Percentiles rank a stretch among this genome's conserved stretches.
Conservation (phyloP, 2,113 vertebrate genomes). For the Thinocorus orbignyianus region DNA sequence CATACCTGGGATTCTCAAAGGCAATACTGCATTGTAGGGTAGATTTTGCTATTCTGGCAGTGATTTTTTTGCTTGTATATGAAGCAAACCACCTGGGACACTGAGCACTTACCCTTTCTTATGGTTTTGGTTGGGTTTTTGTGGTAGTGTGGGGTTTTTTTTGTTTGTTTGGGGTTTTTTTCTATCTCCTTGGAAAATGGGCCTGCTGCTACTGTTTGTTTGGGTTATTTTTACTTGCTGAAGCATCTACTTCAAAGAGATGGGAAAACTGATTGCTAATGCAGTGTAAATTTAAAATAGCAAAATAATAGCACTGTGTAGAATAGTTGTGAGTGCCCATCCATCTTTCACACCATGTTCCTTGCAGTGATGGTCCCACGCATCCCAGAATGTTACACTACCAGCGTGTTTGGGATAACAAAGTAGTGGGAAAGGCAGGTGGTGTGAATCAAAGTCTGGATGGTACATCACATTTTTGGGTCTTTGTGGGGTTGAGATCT, state of each 20-base stretch:
- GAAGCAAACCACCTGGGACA: not conserved
- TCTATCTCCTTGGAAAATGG: not conserved
- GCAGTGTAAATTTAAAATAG: not conserved
- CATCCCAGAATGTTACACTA: not conserved
- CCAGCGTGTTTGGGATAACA: not conserved
- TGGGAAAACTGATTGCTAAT: not conserved
- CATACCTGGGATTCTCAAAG: not conserved
- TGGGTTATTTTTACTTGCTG: not conserved
- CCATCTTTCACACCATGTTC: not conserved
- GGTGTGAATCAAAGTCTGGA: not conserved
- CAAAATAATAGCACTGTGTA: not conserved
- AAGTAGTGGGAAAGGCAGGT: not conserved
- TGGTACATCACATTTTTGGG: not conserved
- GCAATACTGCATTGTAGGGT: not conserved
- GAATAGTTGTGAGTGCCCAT: not conserved
- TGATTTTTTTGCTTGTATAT: not conserved
- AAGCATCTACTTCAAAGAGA: not conserved
- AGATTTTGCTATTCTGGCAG: not conserved
- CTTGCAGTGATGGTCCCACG: rapidly evolving
- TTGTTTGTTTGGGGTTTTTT: not conserved
- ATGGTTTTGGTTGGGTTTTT: not conserved
- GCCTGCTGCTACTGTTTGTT: not conserved
- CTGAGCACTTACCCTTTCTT: rapidly evolving
- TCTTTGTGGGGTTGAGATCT: not conserved
- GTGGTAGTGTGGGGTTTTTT: not conserved